Evolutionary conservation across 2,888 invertebrate species (phyloP).

Genomic region (Cremastinae sp.): DNA sequence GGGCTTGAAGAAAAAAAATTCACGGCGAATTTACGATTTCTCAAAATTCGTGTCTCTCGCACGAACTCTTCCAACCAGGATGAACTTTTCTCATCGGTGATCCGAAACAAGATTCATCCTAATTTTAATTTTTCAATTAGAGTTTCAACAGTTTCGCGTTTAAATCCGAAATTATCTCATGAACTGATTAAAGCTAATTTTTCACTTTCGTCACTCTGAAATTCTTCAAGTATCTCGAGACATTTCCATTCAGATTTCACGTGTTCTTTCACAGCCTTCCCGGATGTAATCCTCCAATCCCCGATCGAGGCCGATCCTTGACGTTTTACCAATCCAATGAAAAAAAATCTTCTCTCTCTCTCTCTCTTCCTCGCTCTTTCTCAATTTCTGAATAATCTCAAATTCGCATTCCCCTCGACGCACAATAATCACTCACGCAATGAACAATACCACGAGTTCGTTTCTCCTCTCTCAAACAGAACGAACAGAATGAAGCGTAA

Average conservation of each 20-base stretch:
- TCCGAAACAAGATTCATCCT: conserved; percentile 35
- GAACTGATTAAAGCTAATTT: conserved; percentile 14
- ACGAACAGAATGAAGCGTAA: neutral
- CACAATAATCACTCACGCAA: conserved; percentile 59
- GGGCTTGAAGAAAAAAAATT: conserved; percentile 25
- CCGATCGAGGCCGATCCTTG: conserved; percentile 22
- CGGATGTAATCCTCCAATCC: conserved; percentile 4
- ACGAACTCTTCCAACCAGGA: conserved; percentile 46
- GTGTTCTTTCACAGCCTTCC: conserved; percentile 16
- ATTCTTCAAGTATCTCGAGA: conserved; percentile 37
- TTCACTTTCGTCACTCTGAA: conserved; percentile 38
- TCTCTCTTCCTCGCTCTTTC: conserved; percentile 11
- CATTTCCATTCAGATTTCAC: conserved; percentile 34
- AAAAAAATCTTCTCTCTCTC: conserved; percentile 4
- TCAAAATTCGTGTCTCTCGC: conserved; percentile 46
- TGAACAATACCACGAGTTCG: conserved; percentile 46
- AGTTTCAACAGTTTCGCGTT: conserved; percentile 20
- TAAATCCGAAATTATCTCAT: conserved; percentile 32
- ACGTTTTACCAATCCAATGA: conserved; percentile 16
- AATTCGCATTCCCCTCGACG: conserved; percentile 41
- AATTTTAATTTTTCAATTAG: conserved; percentile 17
- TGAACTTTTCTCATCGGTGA: conserved; percentile 51
- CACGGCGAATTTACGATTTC: conserved; percentile 17
- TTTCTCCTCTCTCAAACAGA: conserved; percentile 1
- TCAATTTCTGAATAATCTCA: conserved; percentile 33